phyloP scores from a whole-genome alignment of 1,140 invertebrate species.

The Magallana gigas region DNA sequence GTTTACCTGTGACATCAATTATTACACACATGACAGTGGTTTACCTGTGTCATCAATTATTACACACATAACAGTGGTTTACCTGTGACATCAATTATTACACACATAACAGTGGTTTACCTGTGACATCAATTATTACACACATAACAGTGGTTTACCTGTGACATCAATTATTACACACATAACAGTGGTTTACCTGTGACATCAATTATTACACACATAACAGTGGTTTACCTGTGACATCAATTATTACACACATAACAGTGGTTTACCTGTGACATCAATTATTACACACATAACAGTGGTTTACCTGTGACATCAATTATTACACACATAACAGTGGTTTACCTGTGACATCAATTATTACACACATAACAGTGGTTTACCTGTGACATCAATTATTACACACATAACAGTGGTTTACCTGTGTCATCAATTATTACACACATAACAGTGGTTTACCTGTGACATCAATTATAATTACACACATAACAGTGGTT shows the following conservation, averaged over 20 bases:
- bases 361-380: slow-evolving; percentile 77
- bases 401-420: slow-evolving; percentile 81
- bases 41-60: slow-evolving; percentile 80
- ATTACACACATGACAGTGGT: slow-evolving; percentile 74
- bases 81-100: slow-evolving; percentile 82
- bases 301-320: slow-evolving; percentile 82
- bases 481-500: too few relatives aligned
- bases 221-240: slow-evolving; percentile 85
- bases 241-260: slow-evolving; percentile 80
- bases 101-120: slow-evolving; percentile 78
- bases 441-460: slow-evolving; percentile 80
- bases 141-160: slow-evolving; percentile 82
- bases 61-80: slow-evolving; percentile 46
- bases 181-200: slow-evolving; percentile 78
- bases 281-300: neutral
- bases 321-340: slow-evolving; percentile 73
- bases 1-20: slow-evolving; percentile 85
- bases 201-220: too few relatives aligned
- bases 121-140: slow-evolving; percentile 75
- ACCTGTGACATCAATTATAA: slow-evolving; percentile 83
- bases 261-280: slow-evolving; percentile 82
- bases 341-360: slow-evolving; percentile 80
- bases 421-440: slow-evolving; percentile 26
- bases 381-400: slow-evolving; percentile 87
- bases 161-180: slow-evolving; percentile 86